Conservation (phyloP, 2,113 vertebrate genomes). For the Thalassarche chlororhynchos region DNA sequence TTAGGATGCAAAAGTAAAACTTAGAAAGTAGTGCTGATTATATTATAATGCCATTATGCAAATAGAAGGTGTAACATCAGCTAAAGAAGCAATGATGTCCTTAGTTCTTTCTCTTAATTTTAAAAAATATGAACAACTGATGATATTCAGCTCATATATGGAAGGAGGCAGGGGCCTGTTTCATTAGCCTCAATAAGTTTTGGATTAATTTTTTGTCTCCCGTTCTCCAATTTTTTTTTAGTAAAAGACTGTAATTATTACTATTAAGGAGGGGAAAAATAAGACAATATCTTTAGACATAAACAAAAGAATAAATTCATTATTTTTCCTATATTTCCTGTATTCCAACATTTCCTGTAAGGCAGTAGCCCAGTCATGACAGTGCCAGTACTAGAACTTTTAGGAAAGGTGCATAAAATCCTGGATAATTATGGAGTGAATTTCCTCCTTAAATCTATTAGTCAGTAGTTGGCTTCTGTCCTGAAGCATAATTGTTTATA, state of each 20-base stretch:
- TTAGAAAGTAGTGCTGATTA: not conserved
- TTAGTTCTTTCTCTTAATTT: not conserved
- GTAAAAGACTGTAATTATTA: not conserved
- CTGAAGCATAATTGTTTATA: conserved; percentile 73
- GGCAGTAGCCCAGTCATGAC: not conserved
- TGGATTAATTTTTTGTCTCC: not conserved
- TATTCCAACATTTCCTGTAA: not conserved
- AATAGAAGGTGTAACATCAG: not conserved
- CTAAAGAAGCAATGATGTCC: not conserved
- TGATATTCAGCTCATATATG: not conserved
- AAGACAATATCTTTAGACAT: not conserved
- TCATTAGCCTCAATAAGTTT: not conserved
- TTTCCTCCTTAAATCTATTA: conserved; percentile 65
- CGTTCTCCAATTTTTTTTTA: not conserved
- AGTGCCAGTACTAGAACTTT: not conserved
- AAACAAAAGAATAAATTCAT: not conserved
- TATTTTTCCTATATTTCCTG: conserved; percentile 5
- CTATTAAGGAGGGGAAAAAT: not conserved
- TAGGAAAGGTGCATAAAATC: conserved; percentile 46
- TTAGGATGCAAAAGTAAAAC: not conserved
- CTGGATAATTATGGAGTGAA: conserved; percentile 55
- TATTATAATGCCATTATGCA: not conserved
- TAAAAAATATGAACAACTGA: not conserved
- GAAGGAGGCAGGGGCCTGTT: not conserved
- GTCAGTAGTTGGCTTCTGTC: conserved; percentile 69